Conservation (phyloP, 1,140 invertebrate genomes). For the Ephestia elutella region DNA sequence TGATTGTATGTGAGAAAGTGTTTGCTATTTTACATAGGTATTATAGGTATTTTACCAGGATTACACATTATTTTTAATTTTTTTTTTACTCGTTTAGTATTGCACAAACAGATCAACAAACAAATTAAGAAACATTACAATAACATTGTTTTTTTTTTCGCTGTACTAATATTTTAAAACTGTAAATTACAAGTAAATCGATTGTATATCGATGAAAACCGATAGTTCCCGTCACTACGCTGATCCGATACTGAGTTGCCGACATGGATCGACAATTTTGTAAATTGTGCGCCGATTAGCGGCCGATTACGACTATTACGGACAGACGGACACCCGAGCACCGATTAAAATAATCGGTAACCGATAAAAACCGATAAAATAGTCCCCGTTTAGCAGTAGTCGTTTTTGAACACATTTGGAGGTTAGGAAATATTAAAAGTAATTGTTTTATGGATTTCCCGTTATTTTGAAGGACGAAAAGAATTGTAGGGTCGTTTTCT, state of each 20-base stretch:
- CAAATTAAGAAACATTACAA: too few relatives aligned
- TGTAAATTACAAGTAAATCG: background rate
- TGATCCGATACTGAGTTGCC: constrained; percentile 51
- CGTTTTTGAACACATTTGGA: constrained; percentile 34
- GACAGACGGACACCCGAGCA: constrained; percentile 59
- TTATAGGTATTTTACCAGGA: too few relatives aligned
- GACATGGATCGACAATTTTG: constrained; percentile 70
- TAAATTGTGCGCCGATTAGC: constrained; percentile 71
- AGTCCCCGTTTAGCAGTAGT: constrained; percentile 41
- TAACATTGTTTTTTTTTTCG: background rate
- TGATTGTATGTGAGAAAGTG: too few relatives aligned
- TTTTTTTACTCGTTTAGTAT: too few relatives aligned
- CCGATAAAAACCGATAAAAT: constrained; percentile 65
- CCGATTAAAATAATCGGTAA: constrained; percentile 71
- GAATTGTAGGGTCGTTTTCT: too few relatives aligned
- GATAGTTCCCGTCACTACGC: constrained; percentile 41
- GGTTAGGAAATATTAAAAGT: background rate
- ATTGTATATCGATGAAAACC: constrained; percentile 43
- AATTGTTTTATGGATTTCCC: background rate
- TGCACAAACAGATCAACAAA: too few relatives aligned
- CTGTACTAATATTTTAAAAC: too few relatives aligned
- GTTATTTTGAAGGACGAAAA: background rate
- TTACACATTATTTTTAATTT: too few relatives aligned
- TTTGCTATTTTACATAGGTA: too few relatives aligned
- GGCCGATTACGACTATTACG: constrained; percentile 69